phyloP scores from a whole-genome alignment of 2,113 vertebrate genomes.

The Lamprologus lemairii region DNA sequence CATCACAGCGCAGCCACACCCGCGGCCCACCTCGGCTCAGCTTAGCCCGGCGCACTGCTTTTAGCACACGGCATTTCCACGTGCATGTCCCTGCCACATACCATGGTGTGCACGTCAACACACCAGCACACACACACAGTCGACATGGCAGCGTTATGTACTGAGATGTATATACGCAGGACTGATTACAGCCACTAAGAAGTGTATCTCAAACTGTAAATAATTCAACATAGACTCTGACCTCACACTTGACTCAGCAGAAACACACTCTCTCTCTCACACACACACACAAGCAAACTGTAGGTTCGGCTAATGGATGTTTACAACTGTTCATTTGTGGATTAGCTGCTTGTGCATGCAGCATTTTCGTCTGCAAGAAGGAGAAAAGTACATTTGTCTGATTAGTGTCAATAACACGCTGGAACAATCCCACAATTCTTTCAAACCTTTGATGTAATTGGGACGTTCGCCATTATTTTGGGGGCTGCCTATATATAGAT shows the following conservation, averaged over 20 bases:
- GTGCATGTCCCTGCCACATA: constrained; percentile 55
- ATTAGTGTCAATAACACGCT: not conserved
- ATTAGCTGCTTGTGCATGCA: not conserved
- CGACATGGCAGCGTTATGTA: not conserved
- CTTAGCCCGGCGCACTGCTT: constrained; percentile 35
- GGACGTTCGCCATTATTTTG: not conserved
- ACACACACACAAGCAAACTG: not conserved
- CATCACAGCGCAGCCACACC: constrained; percentile 30
- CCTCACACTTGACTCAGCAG: not conserved
- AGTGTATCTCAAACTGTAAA: not conserved
- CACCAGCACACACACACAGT: not conserved
- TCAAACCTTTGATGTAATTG: not conserved
- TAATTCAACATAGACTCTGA: not conserved
- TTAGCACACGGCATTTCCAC: constrained; percentile 44
- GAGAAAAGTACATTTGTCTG: not conserved
- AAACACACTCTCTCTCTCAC: not conserved
- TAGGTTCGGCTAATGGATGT: not conserved
- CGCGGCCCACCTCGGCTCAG: not conserved
- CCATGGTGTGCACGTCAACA: constrained; percentile 4
- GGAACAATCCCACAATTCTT: not conserved
- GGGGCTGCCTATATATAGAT: constrained; percentile 27
- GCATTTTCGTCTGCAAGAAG: not conserved
- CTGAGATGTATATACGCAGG: not conserved
- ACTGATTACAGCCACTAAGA: not conserved
- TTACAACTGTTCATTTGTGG: not conserved